phyloP scores from a whole-genome alignment of 2,113 vertebrate genomes.

The Melanerpes aurifrons region DNA sequence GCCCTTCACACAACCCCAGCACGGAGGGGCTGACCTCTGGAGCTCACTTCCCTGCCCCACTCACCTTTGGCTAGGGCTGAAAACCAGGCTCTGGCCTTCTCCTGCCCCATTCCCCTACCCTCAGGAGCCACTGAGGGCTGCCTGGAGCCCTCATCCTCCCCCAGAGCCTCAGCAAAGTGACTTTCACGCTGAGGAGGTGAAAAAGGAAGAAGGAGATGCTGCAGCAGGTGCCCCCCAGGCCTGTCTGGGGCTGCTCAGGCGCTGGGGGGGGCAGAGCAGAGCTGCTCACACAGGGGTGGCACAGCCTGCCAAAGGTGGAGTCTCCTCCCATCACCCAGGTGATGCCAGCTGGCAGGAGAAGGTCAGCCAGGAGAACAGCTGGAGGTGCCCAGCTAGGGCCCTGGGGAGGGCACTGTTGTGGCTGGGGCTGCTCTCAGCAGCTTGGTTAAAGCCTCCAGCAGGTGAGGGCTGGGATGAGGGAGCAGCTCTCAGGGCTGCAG shows the following conservation, averaged over 20 bases:
- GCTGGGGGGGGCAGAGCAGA: neutral
- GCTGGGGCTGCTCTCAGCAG: accelerated
- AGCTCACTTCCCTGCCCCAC: neutral
- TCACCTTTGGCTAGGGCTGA: neutral
- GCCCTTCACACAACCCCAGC: neutral
- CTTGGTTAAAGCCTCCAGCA: neutral
- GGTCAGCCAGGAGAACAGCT: neutral
- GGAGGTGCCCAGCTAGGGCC: neutral
- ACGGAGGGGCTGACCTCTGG: no score
- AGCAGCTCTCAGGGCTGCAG: accelerated
- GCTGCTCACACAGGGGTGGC: neutral
- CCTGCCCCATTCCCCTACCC: neutral
- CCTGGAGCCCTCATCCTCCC: neutral
- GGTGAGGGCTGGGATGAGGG: neutral
- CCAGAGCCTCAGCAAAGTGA: neutral
- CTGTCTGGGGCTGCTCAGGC: accelerated
- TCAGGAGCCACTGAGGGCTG: neutral
- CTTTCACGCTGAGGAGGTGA: neutral
- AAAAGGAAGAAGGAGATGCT: neutral
- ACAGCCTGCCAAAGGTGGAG: accelerated
- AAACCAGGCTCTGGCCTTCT: neutral
- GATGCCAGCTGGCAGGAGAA: neutral
- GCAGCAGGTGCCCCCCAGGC: neutral
- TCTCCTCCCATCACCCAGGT: no score
- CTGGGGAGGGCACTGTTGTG: neutral